Evolutionary conservation across 2,113 vertebrate species (phyloP).

Genomic region (Pteruthius melanotis): DNA sequence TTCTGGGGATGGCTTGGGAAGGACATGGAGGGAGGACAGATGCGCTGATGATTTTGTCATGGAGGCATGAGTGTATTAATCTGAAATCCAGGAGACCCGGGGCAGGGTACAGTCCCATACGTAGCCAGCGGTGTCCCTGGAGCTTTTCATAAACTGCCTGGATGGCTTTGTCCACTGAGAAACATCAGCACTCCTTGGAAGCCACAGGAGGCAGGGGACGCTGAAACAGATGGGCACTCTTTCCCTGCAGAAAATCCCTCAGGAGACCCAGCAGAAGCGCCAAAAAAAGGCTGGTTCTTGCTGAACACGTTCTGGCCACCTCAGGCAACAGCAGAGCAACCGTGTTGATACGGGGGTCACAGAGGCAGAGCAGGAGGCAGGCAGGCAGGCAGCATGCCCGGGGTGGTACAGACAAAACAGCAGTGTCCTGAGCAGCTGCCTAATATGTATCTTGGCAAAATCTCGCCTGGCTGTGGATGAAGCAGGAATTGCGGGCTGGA

Average conservation of each 20-base stretch:
- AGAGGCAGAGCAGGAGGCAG: neutral
- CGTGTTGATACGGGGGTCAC: fast-evolving
- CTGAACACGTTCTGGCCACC: fast-evolving
- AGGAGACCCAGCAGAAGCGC: neutral
- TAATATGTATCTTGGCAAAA: slow-evolving; percentile 14
- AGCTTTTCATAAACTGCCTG: neutral
- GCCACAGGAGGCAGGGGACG: fast-evolving
- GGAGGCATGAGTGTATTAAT: neutral
- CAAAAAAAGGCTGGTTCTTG: neutral
- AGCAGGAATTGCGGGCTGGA: neutral
- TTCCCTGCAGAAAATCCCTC: neutral
- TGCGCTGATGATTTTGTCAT: neutral
- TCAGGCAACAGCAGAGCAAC: neutral
- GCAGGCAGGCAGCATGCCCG: neutral
- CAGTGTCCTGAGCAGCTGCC: slow-evolving; percentile 34
- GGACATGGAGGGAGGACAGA: neutral
- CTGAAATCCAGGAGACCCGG: neutral
- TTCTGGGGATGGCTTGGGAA: neutral
- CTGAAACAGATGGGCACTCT: neutral
- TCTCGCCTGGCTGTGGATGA: neutral
- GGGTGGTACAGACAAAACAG: slow-evolving; percentile 16
- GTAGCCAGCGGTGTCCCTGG: neutral
- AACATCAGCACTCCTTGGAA: neutral
- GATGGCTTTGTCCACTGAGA: neutral
- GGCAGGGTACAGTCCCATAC: fast-evolving